Conservation (phyloP, 2,888 invertebrate genomes). For the Cheilosia variabilis region DNA sequence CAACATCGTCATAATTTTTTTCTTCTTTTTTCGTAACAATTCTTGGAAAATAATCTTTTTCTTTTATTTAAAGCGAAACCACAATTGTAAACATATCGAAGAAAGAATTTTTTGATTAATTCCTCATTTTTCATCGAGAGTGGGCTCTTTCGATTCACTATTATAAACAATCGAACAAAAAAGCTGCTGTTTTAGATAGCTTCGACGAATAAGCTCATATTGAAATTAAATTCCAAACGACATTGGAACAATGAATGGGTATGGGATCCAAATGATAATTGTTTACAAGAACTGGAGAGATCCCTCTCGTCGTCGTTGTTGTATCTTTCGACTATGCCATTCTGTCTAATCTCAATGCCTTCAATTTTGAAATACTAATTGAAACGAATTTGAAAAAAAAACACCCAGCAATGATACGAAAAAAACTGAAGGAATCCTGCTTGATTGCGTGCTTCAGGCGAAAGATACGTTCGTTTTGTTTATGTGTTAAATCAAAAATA, state of each 20-base stretch:
- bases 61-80: conserved; percentile 60
- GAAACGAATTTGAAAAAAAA: conserved; percentile 28
- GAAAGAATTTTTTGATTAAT: conserved; percentile 72
- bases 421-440: conserved; percentile 46
- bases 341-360: conserved; percentile 40
- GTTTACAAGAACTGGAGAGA: conserved; percentile 67
- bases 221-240: conserved; percentile 51
- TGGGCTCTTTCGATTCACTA: conserved; percentile 53
- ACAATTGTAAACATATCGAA: conserved; percentile 58
- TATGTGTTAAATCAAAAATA: conserved; percentile 74
- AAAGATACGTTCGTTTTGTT: conserved; percentile 70
- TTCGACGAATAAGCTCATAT: conserved; percentile 44
- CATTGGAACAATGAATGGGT: conserved; percentile 62
- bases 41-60: conserved; percentile 38
- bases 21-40: conserved; percentile 1
- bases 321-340: conserved; percentile 32
- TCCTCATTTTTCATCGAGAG: conserved; percentile 67
- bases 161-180: conserved; percentile 60
- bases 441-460: conserved; percentile 67
- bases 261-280: conserved; percentile 18
- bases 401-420: neutral
- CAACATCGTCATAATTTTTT: conserved; percentile 42
- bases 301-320: conserved; percentile 29
- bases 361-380: conserved; percentile 36
- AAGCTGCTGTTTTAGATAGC: conserved; percentile 17